Conservation (phyloP, 1,140 invertebrate genomes). For the Tenebrio molitor region DNA sequence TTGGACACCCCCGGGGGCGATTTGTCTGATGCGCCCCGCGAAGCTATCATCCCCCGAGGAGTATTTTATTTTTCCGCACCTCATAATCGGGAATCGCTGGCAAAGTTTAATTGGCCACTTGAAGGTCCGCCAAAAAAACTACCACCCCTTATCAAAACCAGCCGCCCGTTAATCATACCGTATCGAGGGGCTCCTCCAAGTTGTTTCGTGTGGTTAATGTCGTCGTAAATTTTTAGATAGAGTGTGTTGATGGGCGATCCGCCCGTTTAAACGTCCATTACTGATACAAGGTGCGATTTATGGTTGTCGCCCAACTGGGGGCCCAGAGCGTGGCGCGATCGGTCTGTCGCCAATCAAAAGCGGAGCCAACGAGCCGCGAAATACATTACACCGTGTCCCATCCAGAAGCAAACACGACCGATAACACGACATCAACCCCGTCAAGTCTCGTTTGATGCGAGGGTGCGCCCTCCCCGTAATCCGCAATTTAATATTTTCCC, state of each 20-base stretch:
- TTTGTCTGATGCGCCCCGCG: background rate
- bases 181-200: conserved; percentile 8
- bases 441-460: background rate
- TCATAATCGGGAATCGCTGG: background rate
- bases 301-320: no score
- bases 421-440: background rate
- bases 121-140: background rate
- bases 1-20: conserved; percentile 43
- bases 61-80: conserved; percentile 29
- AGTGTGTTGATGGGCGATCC: conserved; percentile 9
- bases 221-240: conserved; percentile 31
- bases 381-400: background rate
- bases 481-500: conserved; percentile 2
- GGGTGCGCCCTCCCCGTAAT: background rate
- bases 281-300: conserved; percentile 7
- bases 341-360: no score
- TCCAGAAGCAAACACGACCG: background rate
- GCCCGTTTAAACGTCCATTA: background rate
- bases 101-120: conserved; percentile 35
- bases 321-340: no score
- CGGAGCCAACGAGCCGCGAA: no score
- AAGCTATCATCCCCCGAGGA: background rate
- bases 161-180: conserved; percentile 5
- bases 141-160: background rate
- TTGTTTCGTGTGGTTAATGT: conserved; percentile 31